Evolutionary conservation across 2,888 invertebrate genomes (phyloP).

Genomic region (Pachycephus smyrnensis): DNA sequence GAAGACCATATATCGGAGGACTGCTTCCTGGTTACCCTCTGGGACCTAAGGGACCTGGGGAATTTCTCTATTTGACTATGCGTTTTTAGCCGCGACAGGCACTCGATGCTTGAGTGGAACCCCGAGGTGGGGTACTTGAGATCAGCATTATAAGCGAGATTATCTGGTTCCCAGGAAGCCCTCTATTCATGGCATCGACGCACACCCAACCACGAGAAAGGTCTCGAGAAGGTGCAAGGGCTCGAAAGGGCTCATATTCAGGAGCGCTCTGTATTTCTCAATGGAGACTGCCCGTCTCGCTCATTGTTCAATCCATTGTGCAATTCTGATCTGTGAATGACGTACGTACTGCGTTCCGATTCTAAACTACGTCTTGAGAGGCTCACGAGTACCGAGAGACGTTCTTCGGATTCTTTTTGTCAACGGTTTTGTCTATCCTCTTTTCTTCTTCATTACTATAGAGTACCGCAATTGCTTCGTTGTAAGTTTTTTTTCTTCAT

Average conservation of each 20-base stretch:
- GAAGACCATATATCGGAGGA: neutral
- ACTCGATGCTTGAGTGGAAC: neutral
- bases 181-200: slow-evolving; percentile 19
- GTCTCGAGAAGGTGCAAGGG: slow-evolving; percentile 35
- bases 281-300: slow-evolving; percentile 34
- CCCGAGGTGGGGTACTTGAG: slow-evolving; percentile 30
- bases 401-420: slow-evolving; percentile 33
- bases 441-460: too few relatives aligned
- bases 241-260: slow-evolving; percentile 41
- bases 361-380: slow-evolving; percentile 29
- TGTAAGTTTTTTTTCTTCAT: too few relatives aligned
- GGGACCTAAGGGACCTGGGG: neutral
- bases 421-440: slow-evolving; percentile 35
- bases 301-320: slow-evolving; percentile 58
- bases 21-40: too few relatives aligned
- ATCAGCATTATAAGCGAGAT: slow-evolving; percentile 51
- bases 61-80: slow-evolving; percentile 13
- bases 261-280: slow-evolving; percentile 31
- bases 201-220: slow-evolving; percentile 23
- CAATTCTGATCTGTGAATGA: slow-evolving; percentile 48
- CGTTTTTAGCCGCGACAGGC: neutral
- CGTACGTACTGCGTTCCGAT: slow-evolving; percentile 21
- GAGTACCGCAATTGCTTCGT: too few relatives aligned
- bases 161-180: slow-evolving; percentile 53
- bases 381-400: slow-evolving; percentile 26